These are phyloP conservation scores for Betta splendens DNA, from an alignment of 2,797 vertebrate genomes.

Conservation along the genomic window DNA sequence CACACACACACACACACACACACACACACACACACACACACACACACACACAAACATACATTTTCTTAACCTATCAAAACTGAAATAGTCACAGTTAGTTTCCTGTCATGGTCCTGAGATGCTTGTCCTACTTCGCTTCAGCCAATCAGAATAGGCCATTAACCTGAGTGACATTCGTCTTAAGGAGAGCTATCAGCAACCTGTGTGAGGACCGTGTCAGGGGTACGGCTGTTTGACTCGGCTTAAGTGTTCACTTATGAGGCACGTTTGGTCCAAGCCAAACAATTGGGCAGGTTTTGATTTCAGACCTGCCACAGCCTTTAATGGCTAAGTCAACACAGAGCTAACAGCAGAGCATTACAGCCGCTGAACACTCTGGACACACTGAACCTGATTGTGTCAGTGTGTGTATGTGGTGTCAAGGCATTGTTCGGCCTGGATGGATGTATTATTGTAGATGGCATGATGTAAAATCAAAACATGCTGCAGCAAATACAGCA, in stretches of 20 bases:
- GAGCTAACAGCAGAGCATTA: conserved; percentile 62
- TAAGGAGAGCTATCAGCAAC: conserved; percentile 32
- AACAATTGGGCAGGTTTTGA: conserved; percentile 67
- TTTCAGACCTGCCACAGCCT: conserved; percentile 70
- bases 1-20: conserved; percentile 13
- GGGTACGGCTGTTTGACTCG: conserved; percentile 58
- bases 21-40: not conserved
- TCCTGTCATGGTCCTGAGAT: conserved; percentile 3
- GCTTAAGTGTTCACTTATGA: conserved; percentile 60
- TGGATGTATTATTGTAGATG: conserved; percentile 29
- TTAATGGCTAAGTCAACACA: conserved; percentile 76
- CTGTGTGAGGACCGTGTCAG: conserved; percentile 45
- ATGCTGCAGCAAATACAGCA: conserved; percentile 9
- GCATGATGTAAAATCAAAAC: conserved; percentile 32
- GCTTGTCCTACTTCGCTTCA: conserved; percentile 39
- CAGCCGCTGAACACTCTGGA: conserved; percentile 50
- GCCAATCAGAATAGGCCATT: not conserved
- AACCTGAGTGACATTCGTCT: conserved; percentile 33
- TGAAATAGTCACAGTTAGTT: not conserved
- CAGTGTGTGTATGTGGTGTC: conserved; percentile 9
- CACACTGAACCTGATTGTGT: conserved; percentile 33
- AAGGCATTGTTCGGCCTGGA: conserved; percentile 51
- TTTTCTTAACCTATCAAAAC: too few species aligned
- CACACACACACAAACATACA: conserved; percentile 3
- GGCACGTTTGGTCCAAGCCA: conserved; percentile 59